These are phyloP conservation scores for Anhinga anhinga DNA, from an alignment of 2,113 vertebrate species.

Conservation along the genomic window DNA sequence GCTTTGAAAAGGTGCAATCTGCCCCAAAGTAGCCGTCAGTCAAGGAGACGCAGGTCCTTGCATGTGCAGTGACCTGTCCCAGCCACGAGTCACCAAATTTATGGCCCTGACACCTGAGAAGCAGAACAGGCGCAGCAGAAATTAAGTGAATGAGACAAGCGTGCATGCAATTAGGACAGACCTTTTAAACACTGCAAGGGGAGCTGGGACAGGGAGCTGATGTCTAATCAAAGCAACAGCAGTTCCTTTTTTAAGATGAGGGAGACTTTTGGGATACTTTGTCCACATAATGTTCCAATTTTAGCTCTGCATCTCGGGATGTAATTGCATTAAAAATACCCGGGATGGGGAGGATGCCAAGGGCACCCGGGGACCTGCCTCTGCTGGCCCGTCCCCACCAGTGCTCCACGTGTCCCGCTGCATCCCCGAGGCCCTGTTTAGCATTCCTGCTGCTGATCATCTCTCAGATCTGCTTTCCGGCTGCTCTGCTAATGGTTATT, in stretches of 20 bases:
- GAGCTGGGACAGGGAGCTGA: background rate
- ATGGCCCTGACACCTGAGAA: conserved; percentile 5
- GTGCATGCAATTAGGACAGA: background rate
- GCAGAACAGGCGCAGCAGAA: background rate
- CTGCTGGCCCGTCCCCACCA: background rate
- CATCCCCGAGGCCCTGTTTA: background rate
- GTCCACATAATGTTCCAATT: conserved; percentile 64
- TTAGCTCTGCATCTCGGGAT: conserved; percentile 37
- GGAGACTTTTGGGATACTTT: conserved; percentile 47
- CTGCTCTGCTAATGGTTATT: conserved; percentile 12
- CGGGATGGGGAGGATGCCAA: conserved; percentile 5
- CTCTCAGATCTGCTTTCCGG: conserved; percentile 19
- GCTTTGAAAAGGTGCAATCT: background rate
- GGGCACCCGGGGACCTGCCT: background rate
- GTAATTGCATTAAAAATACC: conserved; percentile 58
- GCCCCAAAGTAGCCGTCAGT: accelerated
- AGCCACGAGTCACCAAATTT: background rate
- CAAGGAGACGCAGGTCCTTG: accelerated
- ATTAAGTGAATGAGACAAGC: conserved; percentile 51
- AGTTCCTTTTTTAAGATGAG: background rate
- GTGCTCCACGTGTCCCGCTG: background rate
- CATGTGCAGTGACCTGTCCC: background rate
- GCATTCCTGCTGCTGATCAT: background rate
- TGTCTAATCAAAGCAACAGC: conserved; percentile 7
- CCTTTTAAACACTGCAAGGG: background rate